Conservation (phyloP, 2,797 vertebrate genomes). For the Leontocebus nigricollis region DNA sequence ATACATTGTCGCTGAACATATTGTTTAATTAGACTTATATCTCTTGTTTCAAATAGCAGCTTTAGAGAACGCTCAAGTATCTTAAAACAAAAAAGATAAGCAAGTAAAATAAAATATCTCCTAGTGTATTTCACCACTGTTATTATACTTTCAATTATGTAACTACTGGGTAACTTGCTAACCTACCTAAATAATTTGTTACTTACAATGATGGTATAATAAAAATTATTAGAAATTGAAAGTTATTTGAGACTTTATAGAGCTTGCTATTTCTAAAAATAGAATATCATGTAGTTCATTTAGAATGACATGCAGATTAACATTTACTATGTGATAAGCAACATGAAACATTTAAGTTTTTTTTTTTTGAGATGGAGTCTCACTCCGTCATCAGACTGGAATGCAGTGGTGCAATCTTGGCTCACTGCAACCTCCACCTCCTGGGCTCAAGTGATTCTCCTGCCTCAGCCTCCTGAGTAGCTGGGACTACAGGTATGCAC, state of each 20-base stretch:
- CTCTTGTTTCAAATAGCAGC: slow-evolving; percentile 97
- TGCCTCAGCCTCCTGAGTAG: too few relatives aligned
- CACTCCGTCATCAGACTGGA: too few relatives aligned
- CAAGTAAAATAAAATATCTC: not conserved
- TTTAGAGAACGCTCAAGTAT: slow-evolving; percentile 97
- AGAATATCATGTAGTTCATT: not conserved
- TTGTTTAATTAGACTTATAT: slow-evolving; percentile 97
- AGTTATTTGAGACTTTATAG: slow-evolving; percentile 50
- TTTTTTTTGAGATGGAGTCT: not conserved
- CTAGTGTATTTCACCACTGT: not conserved
- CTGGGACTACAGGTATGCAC: too few relatives aligned
- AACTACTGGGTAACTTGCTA: not conserved
- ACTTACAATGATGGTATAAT: not conserved
- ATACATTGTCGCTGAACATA: slow-evolving; percentile 95
- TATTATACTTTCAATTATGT: slow-evolving; percentile 33
- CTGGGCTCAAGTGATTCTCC: too few relatives aligned
- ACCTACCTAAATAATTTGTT: slow-evolving; percentile 26
- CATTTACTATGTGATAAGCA: slow-evolving; percentile 20
- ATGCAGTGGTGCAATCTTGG: too few relatives aligned
- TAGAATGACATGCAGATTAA: not conserved
- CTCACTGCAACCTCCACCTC: too few relatives aligned
- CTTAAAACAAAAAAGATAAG: slow-evolving; percentile 82
- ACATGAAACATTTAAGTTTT: slow-evolving; percentile 23
- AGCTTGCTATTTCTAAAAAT: slow-evolving; percentile 37
- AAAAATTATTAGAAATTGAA: slow-evolving; percentile 34